A percentile compares a stretch with the other conserved stretches of the same genome.
Conservation (phyloP, 35 echinoderm and acorn worm species). For the Diadema setosum region DNA sequence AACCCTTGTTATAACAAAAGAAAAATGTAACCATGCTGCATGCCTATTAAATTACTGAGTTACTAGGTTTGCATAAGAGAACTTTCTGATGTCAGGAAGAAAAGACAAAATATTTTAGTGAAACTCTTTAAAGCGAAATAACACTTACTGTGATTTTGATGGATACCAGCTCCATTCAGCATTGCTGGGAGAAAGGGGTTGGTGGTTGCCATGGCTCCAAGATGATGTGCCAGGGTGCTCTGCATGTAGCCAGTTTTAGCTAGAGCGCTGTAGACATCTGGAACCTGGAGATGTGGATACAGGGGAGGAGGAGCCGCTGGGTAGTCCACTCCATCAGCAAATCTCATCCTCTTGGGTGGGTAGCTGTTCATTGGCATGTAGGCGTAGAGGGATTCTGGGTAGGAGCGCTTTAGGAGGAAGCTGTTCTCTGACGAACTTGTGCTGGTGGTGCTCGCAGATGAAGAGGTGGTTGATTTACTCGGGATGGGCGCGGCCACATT, state of each 20-base stretch:
- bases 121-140: not conserved
- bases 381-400: slow-evolving; percentile 39
- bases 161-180: slow-evolving; percentile 16
- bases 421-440: not conserved
- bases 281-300: not conserved
- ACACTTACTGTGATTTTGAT: slow-evolving; percentile 1
- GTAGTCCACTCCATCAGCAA: slow-evolving; percentile 74
- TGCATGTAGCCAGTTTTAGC: slow-evolving; percentile 49
- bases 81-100: not conserved
- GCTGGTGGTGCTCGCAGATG: not conserved
- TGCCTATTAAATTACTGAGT: no score
- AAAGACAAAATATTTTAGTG: not conserved
- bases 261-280: slow-evolving; percentile 56
- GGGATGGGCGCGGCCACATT: not conserved
- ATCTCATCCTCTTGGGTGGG: slow-evolving; percentile 63
- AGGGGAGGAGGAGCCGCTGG: slow-evolving; percentile 37
- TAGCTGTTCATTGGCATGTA: slow-evolving; percentile 67
- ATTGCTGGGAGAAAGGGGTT: slow-evolving; percentile 33
- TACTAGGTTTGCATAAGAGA: no score
- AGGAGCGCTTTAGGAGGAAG: slow-evolving; percentile 49
- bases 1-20: no score
- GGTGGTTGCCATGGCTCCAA: not conserved
- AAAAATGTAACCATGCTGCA: no score
- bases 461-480: not conserved
- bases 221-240: slow-evolving; percentile 12